A percentile compares a stretch with the other conserved stretches of the same genome.
phyloP scores from a whole-genome alignment of 2,113 vertebrate genomes.

The Vulpes ferrilata region DNA sequence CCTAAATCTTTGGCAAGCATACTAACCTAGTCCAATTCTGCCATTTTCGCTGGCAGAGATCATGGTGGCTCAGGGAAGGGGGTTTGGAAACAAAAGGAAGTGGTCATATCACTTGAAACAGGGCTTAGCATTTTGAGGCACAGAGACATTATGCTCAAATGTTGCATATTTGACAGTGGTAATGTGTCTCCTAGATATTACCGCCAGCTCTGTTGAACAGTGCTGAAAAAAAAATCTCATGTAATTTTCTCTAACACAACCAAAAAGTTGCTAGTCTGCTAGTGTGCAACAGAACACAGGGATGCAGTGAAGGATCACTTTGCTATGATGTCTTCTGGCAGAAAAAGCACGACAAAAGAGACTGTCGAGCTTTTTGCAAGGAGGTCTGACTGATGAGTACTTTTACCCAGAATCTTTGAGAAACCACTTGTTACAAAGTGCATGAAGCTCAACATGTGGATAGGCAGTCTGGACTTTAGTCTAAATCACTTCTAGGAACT shows the following conservation, averaged over 20 bases:
- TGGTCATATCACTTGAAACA: background rate
- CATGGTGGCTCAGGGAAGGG: background rate
- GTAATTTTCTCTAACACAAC: constrained; percentile 49
- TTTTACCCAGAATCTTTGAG: background rate
- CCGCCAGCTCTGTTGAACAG: background rate
- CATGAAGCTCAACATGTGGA: background rate
- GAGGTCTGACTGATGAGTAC: background rate
- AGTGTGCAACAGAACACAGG: background rate
- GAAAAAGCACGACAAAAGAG: constrained; percentile 11
- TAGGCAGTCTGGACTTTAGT: too few relatives aligned
- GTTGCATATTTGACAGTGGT: background rate
- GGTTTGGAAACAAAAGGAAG: background rate
- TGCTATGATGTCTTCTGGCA: background rate
- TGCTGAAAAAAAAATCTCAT: background rate
- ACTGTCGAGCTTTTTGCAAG: background rate
- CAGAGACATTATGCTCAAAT: background rate
- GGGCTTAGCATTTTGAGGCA: constrained; percentile 16
- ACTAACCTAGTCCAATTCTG: background rate
- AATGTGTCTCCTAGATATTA: background rate
- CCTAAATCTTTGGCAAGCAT: background rate
- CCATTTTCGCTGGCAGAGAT: background rate
- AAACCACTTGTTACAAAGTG: background rate
- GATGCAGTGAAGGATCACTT: background rate
- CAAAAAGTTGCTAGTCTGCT: background rate
- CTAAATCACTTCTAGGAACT: background rate